phyloP scores from a whole-genome alignment of 2,113 vertebrate genomes.

The Irena cyanogastra region DNA sequence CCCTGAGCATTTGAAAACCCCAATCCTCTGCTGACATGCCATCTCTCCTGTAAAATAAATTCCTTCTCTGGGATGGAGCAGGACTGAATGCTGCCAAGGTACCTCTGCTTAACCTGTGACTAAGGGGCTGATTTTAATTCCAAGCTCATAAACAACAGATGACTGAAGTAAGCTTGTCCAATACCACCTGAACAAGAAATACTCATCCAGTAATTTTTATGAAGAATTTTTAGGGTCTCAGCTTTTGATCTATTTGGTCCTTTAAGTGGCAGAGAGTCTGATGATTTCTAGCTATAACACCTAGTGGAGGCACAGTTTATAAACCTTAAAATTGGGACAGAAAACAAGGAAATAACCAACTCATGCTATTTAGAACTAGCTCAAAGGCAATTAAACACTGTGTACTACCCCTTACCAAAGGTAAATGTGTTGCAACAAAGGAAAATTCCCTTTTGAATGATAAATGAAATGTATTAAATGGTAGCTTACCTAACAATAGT shows the following conservation, averaged over 20 bases:
- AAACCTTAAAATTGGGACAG: not conserved
- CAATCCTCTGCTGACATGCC: not conserved
- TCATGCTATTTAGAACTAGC: not conserved
- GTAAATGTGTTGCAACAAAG: not conserved
- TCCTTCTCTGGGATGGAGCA: not conserved
- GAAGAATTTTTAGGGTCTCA: not conserved
- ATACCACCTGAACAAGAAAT: not conserved
- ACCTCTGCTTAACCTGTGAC: not conserved
- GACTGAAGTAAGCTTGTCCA: not conserved
- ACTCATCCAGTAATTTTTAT: not conserved
- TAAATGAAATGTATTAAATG: not conserved
- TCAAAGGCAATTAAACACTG: not conserved
- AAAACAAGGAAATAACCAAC: not conserved
- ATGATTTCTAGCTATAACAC: not conserved
- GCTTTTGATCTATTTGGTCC: not conserved
- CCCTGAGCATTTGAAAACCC: not conserved
- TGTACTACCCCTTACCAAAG: not conserved
- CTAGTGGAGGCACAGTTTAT: not conserved
- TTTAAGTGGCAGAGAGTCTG: not conserved
- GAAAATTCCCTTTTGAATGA: constrained; percentile 11
- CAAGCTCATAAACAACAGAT: not conserved
- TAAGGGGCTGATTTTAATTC: not conserved
- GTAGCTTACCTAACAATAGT: not conserved
- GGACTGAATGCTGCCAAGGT: not conserved
- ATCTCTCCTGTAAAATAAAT: not conserved